These are phyloP conservation scores for Lepisosteus oculatus DNA, from an alignment of 2,113 vertebrate species.

Conservation along the genomic window DNA sequence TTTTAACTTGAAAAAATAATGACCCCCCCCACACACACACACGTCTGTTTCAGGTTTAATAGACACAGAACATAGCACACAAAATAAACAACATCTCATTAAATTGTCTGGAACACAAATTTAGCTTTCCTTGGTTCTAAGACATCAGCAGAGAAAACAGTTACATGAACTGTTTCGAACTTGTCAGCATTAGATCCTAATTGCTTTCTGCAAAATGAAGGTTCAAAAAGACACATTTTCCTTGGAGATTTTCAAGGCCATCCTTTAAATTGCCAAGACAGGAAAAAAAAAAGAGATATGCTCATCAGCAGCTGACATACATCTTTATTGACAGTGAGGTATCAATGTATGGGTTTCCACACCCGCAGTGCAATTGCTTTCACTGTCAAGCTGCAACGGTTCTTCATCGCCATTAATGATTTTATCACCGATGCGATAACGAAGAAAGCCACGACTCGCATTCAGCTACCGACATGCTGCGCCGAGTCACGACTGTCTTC, in stretches of 20 bases:
- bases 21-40: constrained; percentile 28
- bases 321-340: constrained; percentile 77
- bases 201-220: constrained; percentile 71
- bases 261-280: constrained; percentile 62
- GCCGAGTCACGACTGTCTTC: neutral
- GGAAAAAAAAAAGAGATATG: constrained; percentile 62
- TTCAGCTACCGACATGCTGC: neutral
- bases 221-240: constrained; percentile 79
- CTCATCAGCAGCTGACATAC: constrained; percentile 74
- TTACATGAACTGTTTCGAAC: constrained; percentile 79
- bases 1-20: constrained; percentile 49
- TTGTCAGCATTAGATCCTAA: constrained; percentile 77
- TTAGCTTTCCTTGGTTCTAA: constrained; percentile 60
- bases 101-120: constrained; percentile 74
- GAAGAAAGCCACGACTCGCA: constrained; percentile 8
- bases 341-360: constrained; percentile 59
- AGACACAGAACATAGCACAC: constrained; percentile 68
- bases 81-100: constrained; percentile 71
- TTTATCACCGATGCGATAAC: constrained; percentile 60
- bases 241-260: constrained; percentile 73
- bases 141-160: constrained; percentile 76
- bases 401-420: constrained; percentile 73
- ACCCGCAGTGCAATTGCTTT: constrained; percentile 32
- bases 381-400: constrained; percentile 64
- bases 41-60: constrained; percentile 45